These are phyloP conservation scores for Nasonia oneida DNA, from an alignment of 2,888 invertebrate genomes.

Conservation along the genomic window DNA sequence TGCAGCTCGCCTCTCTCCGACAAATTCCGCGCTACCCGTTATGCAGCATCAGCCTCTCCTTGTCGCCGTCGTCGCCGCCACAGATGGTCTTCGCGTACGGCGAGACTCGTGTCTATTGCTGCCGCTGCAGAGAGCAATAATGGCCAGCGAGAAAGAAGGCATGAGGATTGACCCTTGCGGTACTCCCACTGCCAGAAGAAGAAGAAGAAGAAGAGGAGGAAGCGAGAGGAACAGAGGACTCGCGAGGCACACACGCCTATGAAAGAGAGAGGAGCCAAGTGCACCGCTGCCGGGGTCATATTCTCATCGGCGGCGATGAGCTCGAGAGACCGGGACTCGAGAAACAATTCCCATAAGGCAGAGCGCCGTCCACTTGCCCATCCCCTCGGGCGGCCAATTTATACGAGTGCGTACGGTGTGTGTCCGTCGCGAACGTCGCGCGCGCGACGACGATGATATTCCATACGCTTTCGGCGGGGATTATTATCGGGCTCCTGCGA, in stretches of 20 bases:
- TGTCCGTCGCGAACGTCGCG: conserved; percentile 24
- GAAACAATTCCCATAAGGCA: conserved; percentile 60
- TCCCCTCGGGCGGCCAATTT: conserved; percentile 55
- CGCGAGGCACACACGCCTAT: conserved; percentile 7
- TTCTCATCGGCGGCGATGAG: conserved; percentile 73
- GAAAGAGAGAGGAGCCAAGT: conserved; percentile 59
- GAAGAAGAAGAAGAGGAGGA: conserved; percentile 23
- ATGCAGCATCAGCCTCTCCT: conserved; percentile 16
- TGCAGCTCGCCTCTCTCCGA: conserved; percentile 9
- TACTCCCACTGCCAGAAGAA: conserved; percentile 73
- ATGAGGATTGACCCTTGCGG: conserved; percentile 78
- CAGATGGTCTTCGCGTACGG: conserved; percentile 11
- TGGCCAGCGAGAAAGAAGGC: conserved; percentile 66
- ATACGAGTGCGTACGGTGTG: conserved; percentile 14
- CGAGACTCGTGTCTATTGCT: conserved; percentile 1
- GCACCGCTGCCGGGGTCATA: conserved; percentile 73
- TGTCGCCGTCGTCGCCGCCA: background rate
- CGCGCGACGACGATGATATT: background rate
- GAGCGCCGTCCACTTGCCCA: conserved; percentile 25
- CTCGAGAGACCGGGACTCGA: conserved; percentile 37
- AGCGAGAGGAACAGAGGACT: conserved; percentile 23
- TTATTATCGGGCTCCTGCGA: conserved; percentile 15
- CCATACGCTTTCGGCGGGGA: conserved; percentile 11
- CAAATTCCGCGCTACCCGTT: conserved; percentile 52
- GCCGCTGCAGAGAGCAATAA: conserved; percentile 66